phyloP scores from a whole-genome alignment of 1,140 invertebrate species.

The Venturia canescens region DNA sequence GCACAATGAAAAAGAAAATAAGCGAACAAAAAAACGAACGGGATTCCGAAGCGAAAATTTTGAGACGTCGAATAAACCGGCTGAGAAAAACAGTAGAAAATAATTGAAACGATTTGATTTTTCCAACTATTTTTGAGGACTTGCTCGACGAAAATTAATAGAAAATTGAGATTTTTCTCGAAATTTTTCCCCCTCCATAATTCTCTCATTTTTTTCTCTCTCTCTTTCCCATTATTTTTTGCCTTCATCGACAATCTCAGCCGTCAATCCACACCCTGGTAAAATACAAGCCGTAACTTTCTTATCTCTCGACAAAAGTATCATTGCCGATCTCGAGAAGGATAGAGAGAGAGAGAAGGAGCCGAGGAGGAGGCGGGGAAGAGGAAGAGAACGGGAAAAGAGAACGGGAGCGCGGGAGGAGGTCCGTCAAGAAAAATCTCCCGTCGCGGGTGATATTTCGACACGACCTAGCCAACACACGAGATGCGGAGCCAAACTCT shows the following conservation, averaged over 20 bases:
- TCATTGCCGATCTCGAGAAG: conserved; percentile 7
- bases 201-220: not conserved
- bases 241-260: not conserved
- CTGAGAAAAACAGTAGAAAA: too few species aligned
- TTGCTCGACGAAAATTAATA: too few species aligned
- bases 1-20: conserved; percentile 24
- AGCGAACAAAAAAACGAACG: too few species aligned
- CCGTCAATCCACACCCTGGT: not conserved
- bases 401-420: conserved; percentile 43
- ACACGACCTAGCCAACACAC: conserved; percentile 58
- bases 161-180: too few species aligned
- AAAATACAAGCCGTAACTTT: conserved; percentile 29
- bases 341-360: not conserved
- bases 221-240: not conserved
- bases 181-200: too few species aligned
- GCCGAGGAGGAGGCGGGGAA: not conserved
- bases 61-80: too few species aligned
- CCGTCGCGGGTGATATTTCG: conserved; percentile 55
- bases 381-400: conserved; percentile 12
- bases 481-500: conserved; percentile 22
- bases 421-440: conserved; percentile 50
- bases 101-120: too few species aligned
- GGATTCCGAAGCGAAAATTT: too few species aligned
- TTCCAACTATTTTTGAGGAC: too few species aligned
- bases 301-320: conserved; percentile 20